Evolutionary conservation across 2,797 vertebrate species (phyloP).

Genomic region (Diglossa cyanea): DNA sequence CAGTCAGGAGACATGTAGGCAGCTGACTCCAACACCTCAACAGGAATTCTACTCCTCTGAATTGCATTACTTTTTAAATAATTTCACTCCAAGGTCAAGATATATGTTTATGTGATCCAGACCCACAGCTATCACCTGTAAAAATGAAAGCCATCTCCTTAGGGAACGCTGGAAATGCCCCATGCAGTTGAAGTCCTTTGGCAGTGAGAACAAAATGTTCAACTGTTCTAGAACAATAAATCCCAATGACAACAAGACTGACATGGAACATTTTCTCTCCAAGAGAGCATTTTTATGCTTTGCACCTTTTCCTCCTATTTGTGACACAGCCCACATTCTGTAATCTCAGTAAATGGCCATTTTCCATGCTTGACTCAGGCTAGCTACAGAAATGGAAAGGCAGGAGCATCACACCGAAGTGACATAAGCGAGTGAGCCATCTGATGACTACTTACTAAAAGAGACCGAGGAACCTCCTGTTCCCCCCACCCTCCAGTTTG

Average conservation of each 20-base stretch:
- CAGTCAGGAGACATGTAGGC: neutral
- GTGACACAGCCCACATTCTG: neutral
- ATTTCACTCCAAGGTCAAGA: neutral
- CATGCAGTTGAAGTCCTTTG: neutral
- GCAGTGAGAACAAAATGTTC: neutral
- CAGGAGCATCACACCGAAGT: neutral
- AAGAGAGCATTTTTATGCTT: neutral
- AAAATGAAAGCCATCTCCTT: neutral
- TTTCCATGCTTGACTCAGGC: slow-evolving; percentile 26
- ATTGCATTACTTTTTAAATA: neutral
- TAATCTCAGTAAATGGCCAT: neutral
- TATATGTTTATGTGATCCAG: neutral
- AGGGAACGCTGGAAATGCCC: neutral
- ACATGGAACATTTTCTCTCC: neutral
- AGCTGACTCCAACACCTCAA: neutral
- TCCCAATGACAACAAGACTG: neutral
- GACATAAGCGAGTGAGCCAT: slow-evolving; percentile 10
- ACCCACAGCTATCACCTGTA: neutral
- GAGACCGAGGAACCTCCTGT: neutral
- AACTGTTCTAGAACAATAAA: neutral
- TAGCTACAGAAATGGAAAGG: slow-evolving; percentile 10
- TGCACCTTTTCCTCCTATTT: neutral
- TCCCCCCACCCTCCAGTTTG: neutral
- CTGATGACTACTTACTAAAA: neutral
- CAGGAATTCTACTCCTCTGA: neutral